Conservation (phyloP, 2,113 vertebrate species). For the Lota lota region DNA sequence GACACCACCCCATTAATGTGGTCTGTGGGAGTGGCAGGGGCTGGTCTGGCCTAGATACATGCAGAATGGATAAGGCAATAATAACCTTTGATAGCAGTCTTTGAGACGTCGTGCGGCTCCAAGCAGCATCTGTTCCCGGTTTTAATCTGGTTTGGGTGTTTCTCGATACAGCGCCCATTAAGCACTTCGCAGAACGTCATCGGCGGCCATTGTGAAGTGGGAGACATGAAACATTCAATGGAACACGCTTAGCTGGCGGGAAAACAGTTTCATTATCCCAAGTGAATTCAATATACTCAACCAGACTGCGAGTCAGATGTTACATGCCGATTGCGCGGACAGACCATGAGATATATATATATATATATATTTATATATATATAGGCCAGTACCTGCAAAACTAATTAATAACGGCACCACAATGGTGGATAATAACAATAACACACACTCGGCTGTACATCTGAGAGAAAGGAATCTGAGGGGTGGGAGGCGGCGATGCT, state of each 20-base stretch:
- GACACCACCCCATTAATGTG: constrained; percentile 48
- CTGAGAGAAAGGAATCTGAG: constrained; percentile 9
- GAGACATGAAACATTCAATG: constrained; percentile 38
- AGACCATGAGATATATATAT: too few species aligned
- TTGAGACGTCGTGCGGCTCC: constrained; percentile 56
- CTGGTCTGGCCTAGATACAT: constrained; percentile 69
- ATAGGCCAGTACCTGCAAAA: constrained; percentile 8
- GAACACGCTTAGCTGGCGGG: constrained; percentile 30
- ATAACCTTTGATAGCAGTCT: constrained; percentile 67
- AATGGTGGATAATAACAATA: constrained; percentile 39
- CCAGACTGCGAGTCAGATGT: background rate
- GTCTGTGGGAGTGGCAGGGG: constrained; percentile 67
- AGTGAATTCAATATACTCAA: constrained; percentile 34
- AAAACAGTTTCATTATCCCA: constrained; percentile 49
- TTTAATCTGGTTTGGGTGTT: constrained; percentile 67
- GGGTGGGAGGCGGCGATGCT: constrained; percentile 19
- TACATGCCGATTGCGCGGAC: constrained; percentile 7
- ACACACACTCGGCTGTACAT: constrained; percentile 24
- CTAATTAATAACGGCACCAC: constrained; percentile 22
- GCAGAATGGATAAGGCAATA: constrained; percentile 63
- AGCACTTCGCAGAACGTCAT: constrained; percentile 41
- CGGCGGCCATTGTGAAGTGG: constrained; percentile 40
- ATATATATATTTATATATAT: background rate
- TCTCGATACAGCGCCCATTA: constrained; percentile 43
- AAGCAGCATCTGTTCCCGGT: constrained; percentile 66